Percentiles rank a stretch among this genome's conserved stretches.
These are phyloP conservation scores for Dreissena rostriformis DNA, from an alignment of 1,140 invertebrate genomes.

Conservation along the genomic window DNA sequence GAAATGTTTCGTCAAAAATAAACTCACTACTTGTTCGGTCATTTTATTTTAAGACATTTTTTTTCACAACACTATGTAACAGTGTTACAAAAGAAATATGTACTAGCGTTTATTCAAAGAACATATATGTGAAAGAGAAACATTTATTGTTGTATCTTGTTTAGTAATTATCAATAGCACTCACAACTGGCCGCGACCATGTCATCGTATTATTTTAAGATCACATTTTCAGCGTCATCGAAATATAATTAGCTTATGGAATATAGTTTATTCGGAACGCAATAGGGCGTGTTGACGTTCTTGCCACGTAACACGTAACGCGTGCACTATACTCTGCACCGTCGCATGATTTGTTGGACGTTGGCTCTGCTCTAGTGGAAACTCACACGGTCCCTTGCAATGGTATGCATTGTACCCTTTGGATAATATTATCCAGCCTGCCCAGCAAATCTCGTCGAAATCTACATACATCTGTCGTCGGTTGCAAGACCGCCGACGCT, in stretches of 20 bases:
- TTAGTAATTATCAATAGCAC: slow-evolving; percentile 83
- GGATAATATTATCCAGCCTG: slow-evolving; percentile 84
- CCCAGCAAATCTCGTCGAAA: slow-evolving; percentile 86
- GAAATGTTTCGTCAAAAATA: no score
- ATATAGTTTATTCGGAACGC: slow-evolving; percentile 86
- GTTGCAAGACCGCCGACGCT: slow-evolving; percentile 71
- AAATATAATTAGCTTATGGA: slow-evolving; percentile 86
- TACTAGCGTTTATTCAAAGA: background rate
- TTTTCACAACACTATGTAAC: background rate
- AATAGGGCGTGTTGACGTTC: slow-evolving; percentile 84
- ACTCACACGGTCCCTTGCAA: slow-evolving; percentile 85
- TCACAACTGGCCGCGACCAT: slow-evolving; percentile 87
- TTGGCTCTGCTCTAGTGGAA: slow-evolving; percentile 83
- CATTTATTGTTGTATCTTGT: slow-evolving; percentile 2
- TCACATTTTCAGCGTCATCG: slow-evolving; percentile 86
- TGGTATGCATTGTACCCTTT: slow-evolving; percentile 86
- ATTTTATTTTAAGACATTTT: background rate
- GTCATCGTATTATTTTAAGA: slow-evolving; percentile 87
- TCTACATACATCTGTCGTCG: slow-evolving; percentile 82
- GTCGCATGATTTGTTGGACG: slow-evolving; percentile 87
- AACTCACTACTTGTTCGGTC: background rate
- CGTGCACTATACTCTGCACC: slow-evolving; percentile 86
- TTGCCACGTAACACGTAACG: slow-evolving; percentile 83
- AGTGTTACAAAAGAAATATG: slow-evolving; percentile 1
- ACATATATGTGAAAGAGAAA: slow-evolving; percentile 16